Conservation (phyloP, 2,888 invertebrate species). For the Blastobasis adustella region DNA sequence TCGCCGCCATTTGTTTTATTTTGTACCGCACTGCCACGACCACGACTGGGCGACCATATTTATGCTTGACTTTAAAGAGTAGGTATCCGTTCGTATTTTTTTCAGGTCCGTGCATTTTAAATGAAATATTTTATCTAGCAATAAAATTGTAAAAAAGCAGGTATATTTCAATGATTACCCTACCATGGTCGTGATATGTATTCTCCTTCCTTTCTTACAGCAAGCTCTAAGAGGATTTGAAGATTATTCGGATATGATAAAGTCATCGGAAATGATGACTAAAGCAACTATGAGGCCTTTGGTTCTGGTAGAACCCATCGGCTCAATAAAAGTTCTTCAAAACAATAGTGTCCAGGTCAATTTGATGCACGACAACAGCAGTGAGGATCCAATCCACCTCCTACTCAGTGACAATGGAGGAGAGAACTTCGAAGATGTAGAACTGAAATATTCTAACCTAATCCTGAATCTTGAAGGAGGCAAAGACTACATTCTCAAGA, state of each 20-base stretch:
- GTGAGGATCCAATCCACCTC: conserved; percentile 53
- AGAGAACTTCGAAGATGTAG: conserved; percentile 45
- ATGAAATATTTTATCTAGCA: no score
- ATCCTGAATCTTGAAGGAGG: conserved; percentile 59
- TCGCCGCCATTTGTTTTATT: no score
- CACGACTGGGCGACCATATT: no score
- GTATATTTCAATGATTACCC: no score
- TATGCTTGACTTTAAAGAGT: no score
- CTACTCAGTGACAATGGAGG: conserved; percentile 59
- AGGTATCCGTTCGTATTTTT: no score
- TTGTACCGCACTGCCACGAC: no score
- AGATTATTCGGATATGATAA: conserved; percentile 23
- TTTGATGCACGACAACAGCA: conserved; percentile 50
- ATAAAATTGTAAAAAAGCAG: no score
- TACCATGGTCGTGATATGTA: no score
- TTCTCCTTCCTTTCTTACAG: no score
- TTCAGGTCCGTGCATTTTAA: no score
- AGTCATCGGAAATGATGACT: not conserved
- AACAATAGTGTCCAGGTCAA: conserved; percentile 67
- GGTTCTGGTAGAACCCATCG: conserved; percentile 55
- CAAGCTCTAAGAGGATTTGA: conserved; percentile 21
- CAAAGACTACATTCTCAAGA: conserved; percentile 60
- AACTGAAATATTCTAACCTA: conserved; percentile 54
- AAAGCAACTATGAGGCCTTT: conserved; percentile 36
- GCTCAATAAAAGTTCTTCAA: conserved; percentile 59